Base-by-base conservation (phyloP, 1,140 invertebrate genomes). In the Ruditapes philippinarum region DNA sequence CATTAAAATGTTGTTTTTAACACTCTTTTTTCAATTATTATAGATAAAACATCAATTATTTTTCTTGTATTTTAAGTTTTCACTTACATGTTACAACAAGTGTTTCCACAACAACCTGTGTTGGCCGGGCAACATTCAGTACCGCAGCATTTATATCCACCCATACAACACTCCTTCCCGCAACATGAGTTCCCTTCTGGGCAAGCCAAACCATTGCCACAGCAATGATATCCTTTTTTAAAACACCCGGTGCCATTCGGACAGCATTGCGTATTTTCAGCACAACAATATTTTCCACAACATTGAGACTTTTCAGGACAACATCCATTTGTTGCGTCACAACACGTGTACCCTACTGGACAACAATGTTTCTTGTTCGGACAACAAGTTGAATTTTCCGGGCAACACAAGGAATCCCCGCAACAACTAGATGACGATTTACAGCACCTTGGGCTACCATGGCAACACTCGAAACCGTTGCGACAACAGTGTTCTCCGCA, bases 401-500 rank as follows among this genome's bases (percentile, higher is more conserved):
- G 83, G 28, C 83, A 86, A 42, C 83, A 86, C 5, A 86, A 5
- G 4, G 60, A 68, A 33, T 86, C 83, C 0, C 83, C 83, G 54
- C 83, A 86, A 68, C 83, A 86, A 25, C 83, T 86, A 28, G 65
- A 68, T 40, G 83, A 42, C 2, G 68, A 40, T 54, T 60, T 36
- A n/a, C 83, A 86, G 36, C 83, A 86, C 25, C 83, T 45, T 38
- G 65, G 49, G n/a, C 70, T 74, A 7, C 83, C 83, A 22, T 74
- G 65, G 49, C 83, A 86, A 86, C 83, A 86, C 14, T 86, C 60
- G 70, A 76, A 86, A 51, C 83, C 83, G 28, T 73, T n/a, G 14
- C 40, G 83, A 76, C 83, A 86, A 51, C 83, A 86, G 51, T 86
- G 65, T n/a, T 86, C 45, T 36, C 83, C 83, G 31, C 83, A 86